A percentile compares a stretch with the other conserved stretches of the same genome.
These are phyloP conservation scores for Galerucella nymphaeae DNA, from an alignment of 2,888 invertebrate species.

Conservation along the genomic window DNA sequence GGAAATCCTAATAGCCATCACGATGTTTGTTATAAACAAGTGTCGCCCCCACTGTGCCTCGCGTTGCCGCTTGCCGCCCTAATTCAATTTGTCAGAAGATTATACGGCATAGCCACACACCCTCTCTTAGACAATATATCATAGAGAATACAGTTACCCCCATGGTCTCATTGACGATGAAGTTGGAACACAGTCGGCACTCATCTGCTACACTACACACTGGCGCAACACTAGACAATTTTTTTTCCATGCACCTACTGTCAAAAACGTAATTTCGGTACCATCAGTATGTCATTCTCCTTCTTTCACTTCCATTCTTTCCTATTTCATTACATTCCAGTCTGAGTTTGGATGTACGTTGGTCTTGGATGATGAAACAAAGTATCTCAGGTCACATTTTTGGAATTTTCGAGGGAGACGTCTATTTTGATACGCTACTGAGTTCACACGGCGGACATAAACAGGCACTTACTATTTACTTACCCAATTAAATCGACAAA, in stretches of 20 bases:
- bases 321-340: too few relatives aligned
- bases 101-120: constrained; percentile 65
- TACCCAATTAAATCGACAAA: constrained; percentile 37
- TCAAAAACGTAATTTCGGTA: too few relatives aligned
- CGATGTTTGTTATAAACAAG: constrained; percentile 66
- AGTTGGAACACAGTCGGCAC: constrained; percentile 41
- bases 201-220: constrained; percentile 30
- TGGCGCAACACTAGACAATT: constrained; percentile 1
- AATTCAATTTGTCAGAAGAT: constrained; percentile 68
- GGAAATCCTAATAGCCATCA: constrained; percentile 62
- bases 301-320: too few relatives aligned
- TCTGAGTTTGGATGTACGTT: too few relatives aligned
- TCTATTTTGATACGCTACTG: background rate
- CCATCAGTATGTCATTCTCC: too few relatives aligned
- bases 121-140: constrained; percentile 64
- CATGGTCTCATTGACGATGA: constrained; percentile 53
- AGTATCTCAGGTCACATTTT: too few relatives aligned
- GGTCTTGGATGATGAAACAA: too few relatives aligned
- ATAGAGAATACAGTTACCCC: constrained; percentile 59
- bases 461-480: constrained; percentile 36
- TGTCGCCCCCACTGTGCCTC: constrained; percentile 62
- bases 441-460: constrained; percentile 18
- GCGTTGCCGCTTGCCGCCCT: constrained; percentile 56
- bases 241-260: too few relatives aligned
- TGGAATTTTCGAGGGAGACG: too few relatives aligned